Conservation (phyloP, 2,113 vertebrate genomes). For the Brienomyrus brachyistius region DNA sequence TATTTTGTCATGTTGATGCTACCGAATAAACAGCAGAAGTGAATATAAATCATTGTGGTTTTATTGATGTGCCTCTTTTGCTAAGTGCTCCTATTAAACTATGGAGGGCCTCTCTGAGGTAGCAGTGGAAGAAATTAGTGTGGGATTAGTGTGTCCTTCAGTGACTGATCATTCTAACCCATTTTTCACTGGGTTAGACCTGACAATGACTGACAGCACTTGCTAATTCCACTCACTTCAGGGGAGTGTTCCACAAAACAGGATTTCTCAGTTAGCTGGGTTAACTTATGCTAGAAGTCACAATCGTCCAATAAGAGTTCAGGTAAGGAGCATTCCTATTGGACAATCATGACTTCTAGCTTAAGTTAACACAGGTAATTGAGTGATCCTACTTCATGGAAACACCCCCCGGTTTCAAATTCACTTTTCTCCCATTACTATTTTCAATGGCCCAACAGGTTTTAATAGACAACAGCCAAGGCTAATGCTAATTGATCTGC, state of each 20-base stretch:
- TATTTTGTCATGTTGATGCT: constrained; percentile 36
- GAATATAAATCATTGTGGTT: constrained; percentile 48
- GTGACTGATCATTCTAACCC: background rate
- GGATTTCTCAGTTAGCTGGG: background rate
- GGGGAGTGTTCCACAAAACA: background rate
- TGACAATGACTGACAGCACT: background rate
- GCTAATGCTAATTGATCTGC: background rate
- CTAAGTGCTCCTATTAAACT: constrained; percentile 12
- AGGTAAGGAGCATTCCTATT: background rate
- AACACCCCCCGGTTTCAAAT: background rate
- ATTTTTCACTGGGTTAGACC: background rate
- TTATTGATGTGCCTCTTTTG: constrained; percentile 30
- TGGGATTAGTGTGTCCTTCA: background rate
- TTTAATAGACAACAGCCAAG: background rate
- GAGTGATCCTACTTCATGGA: background rate
- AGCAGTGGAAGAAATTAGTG: background rate
- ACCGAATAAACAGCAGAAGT: constrained; percentile 25
- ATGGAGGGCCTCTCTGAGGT: background rate
- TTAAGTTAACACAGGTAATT: background rate
- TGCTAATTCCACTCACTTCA: background rate
- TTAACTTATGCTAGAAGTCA: background rate
- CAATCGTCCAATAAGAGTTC: background rate
- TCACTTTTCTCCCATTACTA: background rate
- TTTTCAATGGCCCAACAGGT: background rate
- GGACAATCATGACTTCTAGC: background rate